phyloP scores from a whole-genome alignment of 1,140 invertebrate species.

The Bradysia coprophila region DNA sequence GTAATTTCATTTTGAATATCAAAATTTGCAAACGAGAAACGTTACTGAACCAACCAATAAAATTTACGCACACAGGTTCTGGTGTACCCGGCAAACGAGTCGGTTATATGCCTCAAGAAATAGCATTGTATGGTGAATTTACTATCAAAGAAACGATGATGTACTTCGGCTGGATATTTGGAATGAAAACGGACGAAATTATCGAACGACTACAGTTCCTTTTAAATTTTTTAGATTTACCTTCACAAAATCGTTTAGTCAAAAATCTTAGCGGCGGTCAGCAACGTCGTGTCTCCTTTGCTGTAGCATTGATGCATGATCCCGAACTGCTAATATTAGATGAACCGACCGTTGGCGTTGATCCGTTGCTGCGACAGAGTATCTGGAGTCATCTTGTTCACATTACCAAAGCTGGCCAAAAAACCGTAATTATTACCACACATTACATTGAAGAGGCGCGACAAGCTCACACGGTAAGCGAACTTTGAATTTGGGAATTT shows the following conservation, averaged over 20 bases:
- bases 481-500: neutral
- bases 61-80: constrained; percentile 28
- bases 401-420: constrained; percentile 60
- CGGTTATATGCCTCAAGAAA: constrained; percentile 75
- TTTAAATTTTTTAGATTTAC: constrained; percentile 74
- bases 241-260: constrained; percentile 64
- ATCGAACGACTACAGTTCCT: constrained; percentile 69
- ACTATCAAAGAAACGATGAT: constrained; percentile 87
- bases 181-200: constrained; percentile 68
- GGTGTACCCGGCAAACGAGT: constrained; percentile 78
- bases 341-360: constrained; percentile 87
- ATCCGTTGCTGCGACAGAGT: constrained; percentile 71
- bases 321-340: constrained; percentile 85
- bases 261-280: constrained; percentile 87
- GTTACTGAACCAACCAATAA: too few species aligned
- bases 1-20: constrained; percentile 20
- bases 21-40: too few species aligned
- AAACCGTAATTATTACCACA: constrained; percentile 85
- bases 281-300: constrained; percentile 80
- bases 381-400: constrained; percentile 84
- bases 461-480: constrained; percentile 63
- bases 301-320: constrained; percentile 80
- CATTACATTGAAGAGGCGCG: constrained; percentile 88
- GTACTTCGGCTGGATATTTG: constrained; percentile 93
- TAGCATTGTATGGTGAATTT: constrained; percentile 87